Evolutionary conservation across 2,888 invertebrate species (phyloP), one percentile per base, ranked within the genome.

Genomic region (Hypselothyrea guttata): DNA sequence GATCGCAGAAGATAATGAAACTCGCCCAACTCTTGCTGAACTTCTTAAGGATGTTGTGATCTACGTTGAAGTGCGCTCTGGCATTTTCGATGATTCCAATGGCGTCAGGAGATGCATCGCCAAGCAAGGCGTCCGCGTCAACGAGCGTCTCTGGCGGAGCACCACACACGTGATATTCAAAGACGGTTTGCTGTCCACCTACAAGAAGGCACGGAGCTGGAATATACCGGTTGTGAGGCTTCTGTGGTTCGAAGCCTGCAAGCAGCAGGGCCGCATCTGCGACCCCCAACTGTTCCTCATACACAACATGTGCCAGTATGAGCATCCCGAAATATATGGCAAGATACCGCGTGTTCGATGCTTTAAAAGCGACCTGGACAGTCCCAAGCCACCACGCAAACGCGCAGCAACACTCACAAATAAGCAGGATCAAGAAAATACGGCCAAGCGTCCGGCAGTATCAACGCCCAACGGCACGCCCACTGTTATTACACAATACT

Each of bases 91-190:
- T 66, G 87, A 90, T 1, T 89, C 90, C 2, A 88, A 83, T 13
- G 89, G 90, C 7, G 88, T 90, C 1, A 90, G 89, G 47, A 78
- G 83, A 22, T 85, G 89, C 28, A 89, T 90, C 46, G 75, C 87
- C 38, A 81, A 86, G 30, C 65, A 89, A 55, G 90, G 90, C 34
- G 90, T 89, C 18, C 86, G 84, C 52, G 88, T 90, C 5, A 90
- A 89, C 57, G 86, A 90, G 65, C 89, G 86, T 34, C 67, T 90
- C 1, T 66, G 87, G 30, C 87, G 88, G 34, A 91, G 92, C 40
- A 91, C 90, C 35, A 94, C 94, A 0, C 94, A 94, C 89, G 93
- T 94, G 4, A 89, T 94, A 7, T 94, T 93, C 83, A 93, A 93
- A 88, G 93, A 93, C 81, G 94, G 94, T 2, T 89, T 91, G 7